Base-by-base conservation (phyloP, 2,888 invertebrate species). In the Sepioteuthis lessoniana region DNA sequence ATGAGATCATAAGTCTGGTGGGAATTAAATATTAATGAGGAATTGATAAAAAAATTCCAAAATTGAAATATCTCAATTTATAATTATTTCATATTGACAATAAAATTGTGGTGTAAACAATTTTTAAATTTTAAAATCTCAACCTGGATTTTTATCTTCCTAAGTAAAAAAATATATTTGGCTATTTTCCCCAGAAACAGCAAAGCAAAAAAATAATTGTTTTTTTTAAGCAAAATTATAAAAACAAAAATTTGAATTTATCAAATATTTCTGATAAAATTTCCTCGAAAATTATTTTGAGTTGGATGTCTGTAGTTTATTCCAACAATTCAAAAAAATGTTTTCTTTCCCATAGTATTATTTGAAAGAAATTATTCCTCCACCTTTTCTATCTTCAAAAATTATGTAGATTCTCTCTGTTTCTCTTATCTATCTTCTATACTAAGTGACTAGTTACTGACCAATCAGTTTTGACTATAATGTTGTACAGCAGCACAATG, bases 401-500 rank as follows among this genome's bases (percentile, higher is more conserved):
- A 35, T 13, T 13, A 76, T n/a, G 76, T 76, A 76, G 76, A 76
- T 76, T 76, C 76, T 76, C 76, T 76, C n/a, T 76, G n/a, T 35
- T 19, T 13, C 76, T 76, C 19, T n/a, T 76, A 16, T 76, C 76
- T 76, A 76, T 76, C n/a, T n/a, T 35, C n/a, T 35, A 76, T 35
- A 76, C n/a, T 76, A 35, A 76, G 76, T 76, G n/a, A 35, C 76
- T 76, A 35, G n/a, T 16, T n/a, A 31, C 60, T 60, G 60, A 35
- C 13, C n/a, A 76, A 19, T n/a, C 76, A 76, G 76, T 76, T 76
- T 76, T 76, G 76, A 13, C 76, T 76, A n/a, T 76, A 35, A n/a
- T 35, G n/a, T 76, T 76, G n/a, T 76, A 35, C 76, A 76, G 76
- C 76, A 76, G 76, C 76, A 76, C 76, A 76, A 76, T 76, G 76